Base-by-base conservation (phyloP, 2,113 vertebrate species). In the Oxyura jamaicensis region DNA sequence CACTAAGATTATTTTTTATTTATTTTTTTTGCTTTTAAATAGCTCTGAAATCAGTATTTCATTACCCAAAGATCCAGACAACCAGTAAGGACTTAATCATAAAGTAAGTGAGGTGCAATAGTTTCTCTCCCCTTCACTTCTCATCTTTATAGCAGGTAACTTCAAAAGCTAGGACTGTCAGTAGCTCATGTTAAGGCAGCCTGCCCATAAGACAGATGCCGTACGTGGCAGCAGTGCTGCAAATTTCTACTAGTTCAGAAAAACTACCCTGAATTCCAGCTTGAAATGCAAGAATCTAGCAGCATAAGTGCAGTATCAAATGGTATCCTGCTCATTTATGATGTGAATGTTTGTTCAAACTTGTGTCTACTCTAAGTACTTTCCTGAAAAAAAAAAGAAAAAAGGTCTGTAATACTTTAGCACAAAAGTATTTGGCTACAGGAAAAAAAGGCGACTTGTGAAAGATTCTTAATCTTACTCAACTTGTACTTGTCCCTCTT, bases 91-190 rank as follows among this genome's bases (percentile, higher is more conserved):
- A 81, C 19, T 63, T 26, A 17, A 62, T 22, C 22, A 89, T 18
- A 16, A 62, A 18, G 14, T 23, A 5, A 87, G 21, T 3, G 16
- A 31, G 16, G 14, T 2, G 0, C 6, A 63, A 35, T 2, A 31
- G 29, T 52, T 78, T 6, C 41, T 19, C 10, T 59, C n/a, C 62
- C 21, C 16, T 58, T 10, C 8, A 42, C 12, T 75, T 71, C 18
- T 63, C 79, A 63, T 52, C 13, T 58, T 94, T 76, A 35, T 46
- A 68, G 9, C n/a, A 72, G 31, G 7, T 29, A 72, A 72, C 8
- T 72, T 39, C 59, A 46, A 68, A 93, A 55, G 28, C 23, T 25
- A 62, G 35, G 56, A 66, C 10, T 3, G 2, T 4, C 6, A 14
- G 10, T 36, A 62, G 14, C 21, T 68, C 13, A 23, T 3, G 0